Evolutionary conservation across 2,113 vertebrate genomes (phyloP), one percentile per base, ranked within the genome.

Genomic region (Paramisgurnus dabryanus): DNA sequence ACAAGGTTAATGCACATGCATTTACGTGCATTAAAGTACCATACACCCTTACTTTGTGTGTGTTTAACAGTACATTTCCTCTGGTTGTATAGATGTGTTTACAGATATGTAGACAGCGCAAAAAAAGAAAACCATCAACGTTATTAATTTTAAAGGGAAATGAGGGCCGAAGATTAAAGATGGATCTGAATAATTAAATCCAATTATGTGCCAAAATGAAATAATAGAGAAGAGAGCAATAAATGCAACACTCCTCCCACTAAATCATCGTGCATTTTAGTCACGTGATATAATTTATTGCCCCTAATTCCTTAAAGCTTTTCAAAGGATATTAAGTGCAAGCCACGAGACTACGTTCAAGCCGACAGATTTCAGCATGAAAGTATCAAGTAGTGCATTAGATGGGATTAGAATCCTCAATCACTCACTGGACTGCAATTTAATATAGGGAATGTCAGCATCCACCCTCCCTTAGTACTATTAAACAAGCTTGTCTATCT

Each of bases 171-270:
- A 89, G 86, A 89, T 89, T 90, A 89, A 78, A 89, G 86, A 87
- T 80, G 89, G 80, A 89, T 67, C 79, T 81, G 87, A 91, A 91
- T 91, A 89, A 92, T 92, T 92, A 89, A 90, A 91, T 91, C 89
- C 77, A 93, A 91, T 91, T 90, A 89, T 89, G 85, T 89, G 84
- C 71, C 60, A 84, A 80, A 80, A 87, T 80, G 78, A 87, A 88
- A 91, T 90, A 89, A 92, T 87, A 86, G 86, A 88, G 85, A 67
- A 61, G 83, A 89, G 83, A 85, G 80, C 85, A 90, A 86, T 91
- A 86, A 89, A 88, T 89, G 82, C 81, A 76, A 80, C 47, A 74
- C 80, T 89, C 87, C 86, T 87, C 84, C 78, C 80, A 85, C 84
- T 88, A 88, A 87, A 89, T 89, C 84, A 84, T 80, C 61, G 65